Base-by-base conservation (phyloP, 1,140 invertebrate species). In the Ostrea denselamellosa region DNA sequence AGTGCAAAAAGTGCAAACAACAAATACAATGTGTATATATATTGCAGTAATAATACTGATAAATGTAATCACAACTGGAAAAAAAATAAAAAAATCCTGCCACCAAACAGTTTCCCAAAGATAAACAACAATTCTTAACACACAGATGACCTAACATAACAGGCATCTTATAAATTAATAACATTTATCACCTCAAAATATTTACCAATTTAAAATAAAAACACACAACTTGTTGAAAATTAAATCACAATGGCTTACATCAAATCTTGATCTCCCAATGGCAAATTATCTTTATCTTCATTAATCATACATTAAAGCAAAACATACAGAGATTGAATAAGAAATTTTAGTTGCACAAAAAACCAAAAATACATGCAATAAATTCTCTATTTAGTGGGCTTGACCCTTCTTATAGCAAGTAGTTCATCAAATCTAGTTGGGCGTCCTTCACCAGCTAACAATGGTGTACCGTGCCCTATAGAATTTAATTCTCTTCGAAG, bases 381-480 rank as follows among this genome's bases (percentile, higher is more conserved):
- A 22, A 77, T 28, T 58, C 53, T 56, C 25, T 85, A 85, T 56
- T 85, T 85, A 14, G 58, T 89, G 54, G 12, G 28, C 22, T 25
- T 28, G 25, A 77, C 68, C 68, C 28, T 77, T 77, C 68, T 77
- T 77, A 77, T 77, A 10, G 68, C 68, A 65, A 87, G 84, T 83
- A 89, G 62, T 44, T 89, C 88, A 65, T 71, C 19, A 28, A 85
- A 82, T 51, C 83, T 87, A 22, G 85, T 51, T 82, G 89, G 62
- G 65, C 87, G 71, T 87, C 89, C 89, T 81, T 85, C 85, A 85
- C 86, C 86, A 86, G 86, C 28, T 25, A 4, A n/a, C n/a, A 89
- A 56, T 85, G 89, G 89, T 51, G 81, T 87, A 58, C 86, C 22
- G 34, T 71, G 62, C 65, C 89, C 86, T 83, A 89, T 85, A 53